A percentile compares a stretch with the other conserved stretches of the same genome.
These are phyloP conservation scores for Melanogrammus aeglefinus DNA, from an alignment of 2,797 vertebrate genomes.

Conservation along the genomic window DNA sequence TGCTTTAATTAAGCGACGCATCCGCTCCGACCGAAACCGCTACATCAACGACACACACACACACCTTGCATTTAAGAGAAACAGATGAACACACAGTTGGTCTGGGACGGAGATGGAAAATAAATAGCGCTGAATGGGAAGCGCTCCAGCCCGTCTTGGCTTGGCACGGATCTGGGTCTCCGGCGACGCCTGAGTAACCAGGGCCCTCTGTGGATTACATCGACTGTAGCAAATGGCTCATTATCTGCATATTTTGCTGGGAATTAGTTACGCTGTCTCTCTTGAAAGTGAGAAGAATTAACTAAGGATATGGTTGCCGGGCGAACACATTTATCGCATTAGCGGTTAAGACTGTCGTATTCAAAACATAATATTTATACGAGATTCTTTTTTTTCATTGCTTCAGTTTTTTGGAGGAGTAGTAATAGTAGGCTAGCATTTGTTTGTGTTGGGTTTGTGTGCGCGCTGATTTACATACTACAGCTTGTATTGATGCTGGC, in stretches of 20 bases:
- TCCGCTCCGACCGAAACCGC: constrained; percentile 59
- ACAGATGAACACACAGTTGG: constrained; percentile 78
- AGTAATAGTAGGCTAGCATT: background rate
- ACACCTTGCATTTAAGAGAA: constrained; percentile 75
- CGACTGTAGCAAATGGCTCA: constrained; percentile 70
- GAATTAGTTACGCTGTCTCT: constrained; percentile 59
- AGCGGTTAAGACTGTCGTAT: background rate
- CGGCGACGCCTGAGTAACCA: constrained; percentile 62
- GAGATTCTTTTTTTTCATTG: background rate
- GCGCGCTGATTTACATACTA: background rate
- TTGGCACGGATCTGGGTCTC: constrained; percentile 66
- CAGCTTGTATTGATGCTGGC: background rate
- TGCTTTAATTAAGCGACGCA: constrained; percentile 70
- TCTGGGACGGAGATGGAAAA: constrained; percentile 68
- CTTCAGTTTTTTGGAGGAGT: background rate
- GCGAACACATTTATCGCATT: background rate
- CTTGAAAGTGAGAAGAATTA: constrained; percentile 27
- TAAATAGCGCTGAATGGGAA: constrained; percentile 71
- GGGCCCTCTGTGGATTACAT: constrained; percentile 69
- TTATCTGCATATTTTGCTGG: constrained; percentile 63
- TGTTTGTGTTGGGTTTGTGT: background rate
- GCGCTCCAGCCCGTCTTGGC: constrained; percentile 71
- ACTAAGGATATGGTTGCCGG: background rate
- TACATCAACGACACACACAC: constrained; percentile 53
- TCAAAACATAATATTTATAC: background rate